Evolutionary conservation across 2,888 invertebrate genomes (phyloP).

Genomic region (Mayetiola destructor): DNA sequence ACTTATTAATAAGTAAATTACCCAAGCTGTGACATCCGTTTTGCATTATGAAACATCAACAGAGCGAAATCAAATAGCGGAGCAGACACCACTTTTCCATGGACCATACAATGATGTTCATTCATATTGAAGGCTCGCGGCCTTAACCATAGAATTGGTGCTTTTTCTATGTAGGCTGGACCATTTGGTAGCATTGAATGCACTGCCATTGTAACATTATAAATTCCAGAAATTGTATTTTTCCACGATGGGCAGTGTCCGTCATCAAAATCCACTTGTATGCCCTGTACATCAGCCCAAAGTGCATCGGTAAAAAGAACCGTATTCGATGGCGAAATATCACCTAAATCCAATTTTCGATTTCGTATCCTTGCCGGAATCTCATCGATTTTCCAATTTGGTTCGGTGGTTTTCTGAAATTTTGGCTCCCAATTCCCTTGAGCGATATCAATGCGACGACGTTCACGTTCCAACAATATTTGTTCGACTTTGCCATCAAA

Average conservation of each 20-base stretch:
- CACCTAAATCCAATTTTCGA: conserved; percentile 42
- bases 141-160: conserved; percentile 49
- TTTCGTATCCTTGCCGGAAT: conserved; percentile 23
- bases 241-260: conserved; percentile 59
- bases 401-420: neutral
- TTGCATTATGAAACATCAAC: conserved; percentile 49
- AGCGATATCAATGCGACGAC: conserved; percentile 4
- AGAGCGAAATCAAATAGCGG: conserved; percentile 55
- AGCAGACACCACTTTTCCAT: conserved; percentile 46
- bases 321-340: conserved; percentile 47
- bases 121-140: conserved; percentile 63
- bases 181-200: conserved; percentile 39
- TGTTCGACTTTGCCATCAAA: conserved; percentile 39
- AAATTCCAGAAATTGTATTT: conserved; percentile 47
- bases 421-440: conserved; percentile 11
- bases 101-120: conserved; percentile 48
- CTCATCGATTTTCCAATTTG: conserved; percentile 11
- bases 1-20: no score
- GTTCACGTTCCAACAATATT: conserved; percentile 25
- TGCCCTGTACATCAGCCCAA: conserved; percentile 42
- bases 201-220: conserved; percentile 45
- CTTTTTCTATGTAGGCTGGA: conserved; percentile 37
- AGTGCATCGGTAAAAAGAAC: conserved; percentile 42
- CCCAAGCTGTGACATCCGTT: conserved; percentile 38
- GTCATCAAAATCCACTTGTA: conserved; percentile 55